These are phyloP conservation scores for Hypotaenidia okinawae DNA, from an alignment of 2,797 vertebrate genomes.

Conservation along the genomic window DNA sequence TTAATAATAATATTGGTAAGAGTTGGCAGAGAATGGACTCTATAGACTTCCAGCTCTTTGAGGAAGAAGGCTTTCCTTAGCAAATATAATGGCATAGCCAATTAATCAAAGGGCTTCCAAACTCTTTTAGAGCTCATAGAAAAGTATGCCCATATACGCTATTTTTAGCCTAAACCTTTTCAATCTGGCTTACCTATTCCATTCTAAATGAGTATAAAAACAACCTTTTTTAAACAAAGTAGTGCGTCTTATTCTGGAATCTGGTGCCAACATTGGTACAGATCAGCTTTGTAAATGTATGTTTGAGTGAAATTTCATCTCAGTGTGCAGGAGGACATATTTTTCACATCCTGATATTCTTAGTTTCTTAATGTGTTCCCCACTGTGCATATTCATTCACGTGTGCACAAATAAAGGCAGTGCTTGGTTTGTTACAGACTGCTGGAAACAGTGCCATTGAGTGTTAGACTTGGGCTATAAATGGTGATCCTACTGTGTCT, in stretches of 20 bases:
- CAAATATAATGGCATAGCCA: accelerated
- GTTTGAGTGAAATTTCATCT: not conserved
- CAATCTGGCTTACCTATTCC: not conserved
- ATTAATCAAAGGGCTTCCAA: not conserved
- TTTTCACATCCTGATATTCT: not conserved
- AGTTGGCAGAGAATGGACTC: not conserved
- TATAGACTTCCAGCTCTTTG: not conserved
- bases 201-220: not conserved
- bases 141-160: not conserved
- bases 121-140: not conserved
- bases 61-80: not conserved
- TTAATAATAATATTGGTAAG: not conserved
- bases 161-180: not conserved
- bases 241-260: not conserved
- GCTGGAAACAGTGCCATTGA: not conserved
- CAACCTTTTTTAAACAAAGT: not conserved
- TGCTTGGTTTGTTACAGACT: not conserved
- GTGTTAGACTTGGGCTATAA: not conserved
- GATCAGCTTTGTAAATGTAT: not conserved
- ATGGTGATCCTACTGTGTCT: not conserved
- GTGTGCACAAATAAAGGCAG: not conserved
- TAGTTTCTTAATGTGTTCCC: not conserved
- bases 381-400: not conserved
- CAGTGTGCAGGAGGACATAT: not conserved
- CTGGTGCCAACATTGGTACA: not conserved